phyloP scores from a whole-genome alignment of 2,113 vertebrate species.

The Calidris pugnax region DNA sequence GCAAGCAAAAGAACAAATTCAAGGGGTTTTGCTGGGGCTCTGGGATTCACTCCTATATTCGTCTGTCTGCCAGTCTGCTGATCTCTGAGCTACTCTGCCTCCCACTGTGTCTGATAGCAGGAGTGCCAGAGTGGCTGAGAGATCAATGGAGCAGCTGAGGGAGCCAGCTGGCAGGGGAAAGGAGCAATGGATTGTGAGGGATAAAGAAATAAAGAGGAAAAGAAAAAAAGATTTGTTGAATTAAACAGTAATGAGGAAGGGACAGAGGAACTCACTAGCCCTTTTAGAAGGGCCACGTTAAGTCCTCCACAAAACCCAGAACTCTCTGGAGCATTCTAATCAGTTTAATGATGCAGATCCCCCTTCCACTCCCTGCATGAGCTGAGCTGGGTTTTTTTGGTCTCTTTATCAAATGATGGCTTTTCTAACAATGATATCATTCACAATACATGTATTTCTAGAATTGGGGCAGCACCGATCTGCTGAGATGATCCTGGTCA shows the following conservation, averaged over 20 bases:
- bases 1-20: conserved; percentile 3
- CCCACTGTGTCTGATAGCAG: conserved; percentile 55
- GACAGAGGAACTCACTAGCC: neutral
- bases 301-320: conserved; percentile 40
- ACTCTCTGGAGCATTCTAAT: conserved; percentile 51
- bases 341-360: conserved; percentile 45
- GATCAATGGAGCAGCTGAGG: conserved; percentile 67
- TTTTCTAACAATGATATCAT: conserved; percentile 40
- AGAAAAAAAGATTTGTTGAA: conserved; percentile 33
- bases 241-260: conserved; percentile 8
- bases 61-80: neutral
- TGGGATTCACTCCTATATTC: conserved; percentile 26
- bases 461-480: neutral
- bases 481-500: neutral
- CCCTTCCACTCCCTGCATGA: neutral
- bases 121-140: conserved; percentile 45
- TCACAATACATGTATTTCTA: neutral
- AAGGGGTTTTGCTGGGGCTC: neutral
- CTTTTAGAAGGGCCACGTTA: conserved; percentile 2
- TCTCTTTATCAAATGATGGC: conserved; percentile 31
- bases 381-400: neutral
- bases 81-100: conserved; percentile 46
- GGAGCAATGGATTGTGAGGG: conserved; percentile 42
- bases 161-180: conserved; percentile 58
- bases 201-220: neutral